Percentiles rank a stretch among this genome's conserved stretches.
Conservation (phyloP, 2,797 vertebrate species). For the Oreortyx pictus region DNA sequence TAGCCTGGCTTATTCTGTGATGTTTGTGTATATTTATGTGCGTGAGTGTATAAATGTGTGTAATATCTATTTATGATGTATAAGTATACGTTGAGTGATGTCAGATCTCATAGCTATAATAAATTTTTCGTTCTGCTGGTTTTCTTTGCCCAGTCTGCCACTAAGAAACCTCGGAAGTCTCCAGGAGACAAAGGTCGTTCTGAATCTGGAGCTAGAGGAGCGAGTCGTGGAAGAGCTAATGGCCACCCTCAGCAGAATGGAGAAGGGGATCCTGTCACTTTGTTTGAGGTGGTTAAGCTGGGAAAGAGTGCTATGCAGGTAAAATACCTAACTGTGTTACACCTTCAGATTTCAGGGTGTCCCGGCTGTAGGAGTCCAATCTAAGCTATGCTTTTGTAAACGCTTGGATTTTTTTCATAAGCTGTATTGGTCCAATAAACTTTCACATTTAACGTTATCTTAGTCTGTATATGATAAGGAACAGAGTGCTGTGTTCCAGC, state of each 20-base stretch:
- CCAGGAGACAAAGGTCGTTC: conserved; percentile 87
- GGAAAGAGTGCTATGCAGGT: conserved; percentile 99
- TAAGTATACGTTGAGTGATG: neutral
- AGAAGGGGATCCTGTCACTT: conserved; percentile 93
- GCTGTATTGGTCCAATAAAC: neutral
- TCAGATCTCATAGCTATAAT: conserved; percentile 44
- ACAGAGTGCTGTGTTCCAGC: neutral
- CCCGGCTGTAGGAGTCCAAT: neutral
- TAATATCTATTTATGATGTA: neutral
- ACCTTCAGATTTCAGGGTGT: neutral
- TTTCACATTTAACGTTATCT: neutral
- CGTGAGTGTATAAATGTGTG: neutral
- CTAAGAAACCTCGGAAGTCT: conserved; percentile 95
- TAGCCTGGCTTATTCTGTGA: neutral
- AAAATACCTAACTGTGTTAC: neutral
- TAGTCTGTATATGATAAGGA: neutral
- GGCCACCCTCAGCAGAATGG: conserved; percentile 96
- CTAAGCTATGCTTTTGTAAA: neutral
- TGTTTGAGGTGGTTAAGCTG: conserved; percentile 98
- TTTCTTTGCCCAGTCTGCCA: conserved; percentile 84
- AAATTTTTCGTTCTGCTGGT: conserved; percentile 28
- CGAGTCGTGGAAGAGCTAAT: conserved; percentile 89
- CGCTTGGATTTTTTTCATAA: neutral
- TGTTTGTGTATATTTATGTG: neutral
- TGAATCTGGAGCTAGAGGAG: conserved; percentile 82